Evolutionary conservation across 2,888 invertebrate genomes (phyloP).

Genomic region (Galerucella pusilla): DNA sequence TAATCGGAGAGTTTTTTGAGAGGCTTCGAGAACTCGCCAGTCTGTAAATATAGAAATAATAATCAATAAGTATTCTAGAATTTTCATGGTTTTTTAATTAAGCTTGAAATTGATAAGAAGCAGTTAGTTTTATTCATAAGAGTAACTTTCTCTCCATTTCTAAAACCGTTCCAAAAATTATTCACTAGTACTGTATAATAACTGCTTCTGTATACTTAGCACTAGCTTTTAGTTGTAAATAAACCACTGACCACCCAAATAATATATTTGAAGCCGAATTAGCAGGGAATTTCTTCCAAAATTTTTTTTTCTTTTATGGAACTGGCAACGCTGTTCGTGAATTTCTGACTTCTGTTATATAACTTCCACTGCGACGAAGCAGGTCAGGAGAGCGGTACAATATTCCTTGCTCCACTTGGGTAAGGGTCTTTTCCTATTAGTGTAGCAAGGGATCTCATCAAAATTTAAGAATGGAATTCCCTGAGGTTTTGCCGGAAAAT

Average conservation of each 20-base stretch:
- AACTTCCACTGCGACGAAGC: neutral
- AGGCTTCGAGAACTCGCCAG: no score
- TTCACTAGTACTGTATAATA: no score
- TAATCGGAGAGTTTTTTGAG: no score
- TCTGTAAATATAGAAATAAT: no score
- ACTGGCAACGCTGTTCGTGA: neutral
- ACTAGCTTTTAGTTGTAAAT: no score
- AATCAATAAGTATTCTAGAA: no score
- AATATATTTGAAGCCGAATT: neutral
- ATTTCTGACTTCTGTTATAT: neutral
- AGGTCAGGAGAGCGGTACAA: conserved; percentile 15
- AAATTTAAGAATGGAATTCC: conserved; percentile 22
- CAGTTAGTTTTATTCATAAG: no score
- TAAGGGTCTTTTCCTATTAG: conserved; percentile 23
- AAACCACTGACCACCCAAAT: neutral
- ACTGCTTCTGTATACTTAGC: no score
- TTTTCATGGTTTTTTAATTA: no score
- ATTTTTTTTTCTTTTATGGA: neutral
- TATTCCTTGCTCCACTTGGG: conserved; percentile 9
- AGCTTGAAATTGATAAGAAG: no score
- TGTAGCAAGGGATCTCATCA: conserved; percentile 22
- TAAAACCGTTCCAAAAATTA: no score
- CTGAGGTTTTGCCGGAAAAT: conserved; percentile 8
- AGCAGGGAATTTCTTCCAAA: neutral
- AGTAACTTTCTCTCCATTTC: no score